Conservation (phyloP, 1,140 invertebrate genomes). For the Cephus cinctus region DNA sequence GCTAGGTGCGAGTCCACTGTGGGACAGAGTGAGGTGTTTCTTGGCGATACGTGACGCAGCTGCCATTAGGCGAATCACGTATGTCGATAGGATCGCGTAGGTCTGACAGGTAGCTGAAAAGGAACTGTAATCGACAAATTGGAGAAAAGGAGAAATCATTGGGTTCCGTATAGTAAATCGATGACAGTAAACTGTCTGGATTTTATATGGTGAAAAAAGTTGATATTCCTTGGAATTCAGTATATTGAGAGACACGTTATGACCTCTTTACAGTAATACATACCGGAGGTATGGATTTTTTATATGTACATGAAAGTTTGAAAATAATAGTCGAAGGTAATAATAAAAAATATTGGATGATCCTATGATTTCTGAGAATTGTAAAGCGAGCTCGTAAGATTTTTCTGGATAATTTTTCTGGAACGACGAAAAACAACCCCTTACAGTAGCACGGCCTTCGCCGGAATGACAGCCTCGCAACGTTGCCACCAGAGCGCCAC, state of each 20-base stretch:
- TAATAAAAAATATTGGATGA: background rate
- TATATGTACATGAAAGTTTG: background rate
- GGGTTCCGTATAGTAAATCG: too few relatives aligned
- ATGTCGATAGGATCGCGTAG: too few relatives aligned
- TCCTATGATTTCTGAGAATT: background rate
- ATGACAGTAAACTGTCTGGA: too few relatives aligned
- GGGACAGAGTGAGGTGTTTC: slow-evolving; percentile 27
- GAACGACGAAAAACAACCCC: slow-evolving; percentile 6
- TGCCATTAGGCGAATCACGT: slow-evolving; percentile 20
- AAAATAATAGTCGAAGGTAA: background rate
- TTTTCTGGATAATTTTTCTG: too few relatives aligned
- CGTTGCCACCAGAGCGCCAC: slow-evolving; percentile 43
- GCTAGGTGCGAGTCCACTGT: slow-evolving; percentile 24
- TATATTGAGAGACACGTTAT: too few relatives aligned
- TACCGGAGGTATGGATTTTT: too few relatives aligned
- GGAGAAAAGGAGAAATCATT: too few relatives aligned
- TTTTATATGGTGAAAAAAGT: too few relatives aligned
- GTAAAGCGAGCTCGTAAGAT: background rate
- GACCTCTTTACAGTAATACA: too few relatives aligned
- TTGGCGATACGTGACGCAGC: slow-evolving; percentile 29
- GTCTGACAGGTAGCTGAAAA: too few relatives aligned
- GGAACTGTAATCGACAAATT: too few relatives aligned
- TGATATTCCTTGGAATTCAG: too few relatives aligned
- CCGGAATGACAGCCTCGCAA: slow-evolving; percentile 42
- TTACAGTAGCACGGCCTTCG: slow-evolving; percentile 27